Evolutionary conservation across 1,140 invertebrate genomes (phyloP).

Genomic region (Stenopsyche tienmushanensis): DNA sequence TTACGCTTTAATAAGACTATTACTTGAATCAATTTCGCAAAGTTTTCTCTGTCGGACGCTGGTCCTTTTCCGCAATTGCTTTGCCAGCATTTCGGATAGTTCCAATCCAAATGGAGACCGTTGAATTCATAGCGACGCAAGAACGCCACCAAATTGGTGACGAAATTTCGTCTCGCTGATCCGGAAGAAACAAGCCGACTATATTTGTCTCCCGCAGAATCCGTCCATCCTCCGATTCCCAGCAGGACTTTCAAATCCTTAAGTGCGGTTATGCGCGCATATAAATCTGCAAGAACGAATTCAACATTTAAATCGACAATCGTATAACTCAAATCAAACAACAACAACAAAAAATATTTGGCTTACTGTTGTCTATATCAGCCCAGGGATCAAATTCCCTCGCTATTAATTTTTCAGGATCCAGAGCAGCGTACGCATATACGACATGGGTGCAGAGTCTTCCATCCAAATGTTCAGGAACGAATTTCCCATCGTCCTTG

Average conservation of each 20-base stretch:
- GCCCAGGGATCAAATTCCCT: constrained; percentile 82
- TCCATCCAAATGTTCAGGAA: constrained; percentile 80
- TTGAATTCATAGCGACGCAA: constrained; percentile 73
- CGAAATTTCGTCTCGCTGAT: constrained; percentile 66
- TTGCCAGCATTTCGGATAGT: constrained; percentile 90
- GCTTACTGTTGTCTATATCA: constrained; percentile 82
- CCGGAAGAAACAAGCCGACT: constrained; percentile 70
- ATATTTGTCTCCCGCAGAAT: constrained; percentile 82
- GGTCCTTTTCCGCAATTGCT: constrained; percentile 82
- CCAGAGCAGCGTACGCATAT: constrained; percentile 86
- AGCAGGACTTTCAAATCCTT: constrained; percentile 69
- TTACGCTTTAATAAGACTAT: too few relatives aligned
- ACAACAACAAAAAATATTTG: constrained; percentile 37
- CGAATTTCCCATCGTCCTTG: constrained; percentile 78
- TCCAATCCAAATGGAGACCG: constrained; percentile 87
- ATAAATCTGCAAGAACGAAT: constrained; percentile 60
- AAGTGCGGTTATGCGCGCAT: constrained; percentile 65
- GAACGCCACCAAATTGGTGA: constrained; percentile 66
- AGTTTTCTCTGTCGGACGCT: constrained; percentile 73
- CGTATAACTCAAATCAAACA: too few relatives aligned
- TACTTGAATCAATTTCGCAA: constrained; percentile 72
- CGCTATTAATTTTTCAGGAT: constrained; percentile 71
- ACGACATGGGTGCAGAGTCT: constrained; percentile 83
- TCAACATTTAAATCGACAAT: constrained; percentile 1
- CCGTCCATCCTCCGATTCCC: constrained; percentile 88